Evolutionary conservation across 2,113 vertebrate species (phyloP).

Genomic region (Pongo pygmaeus): DNA sequence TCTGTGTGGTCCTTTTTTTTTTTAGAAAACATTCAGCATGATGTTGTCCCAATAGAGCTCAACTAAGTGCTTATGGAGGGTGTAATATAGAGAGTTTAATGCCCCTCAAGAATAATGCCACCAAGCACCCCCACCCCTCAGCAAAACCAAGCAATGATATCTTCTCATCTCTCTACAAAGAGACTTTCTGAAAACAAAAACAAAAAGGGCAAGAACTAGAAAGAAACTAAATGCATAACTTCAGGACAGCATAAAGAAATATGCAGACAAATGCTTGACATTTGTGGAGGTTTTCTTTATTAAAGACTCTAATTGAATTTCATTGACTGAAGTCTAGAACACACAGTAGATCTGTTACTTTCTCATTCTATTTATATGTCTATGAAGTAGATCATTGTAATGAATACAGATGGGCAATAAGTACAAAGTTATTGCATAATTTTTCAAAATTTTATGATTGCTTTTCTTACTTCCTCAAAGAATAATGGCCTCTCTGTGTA

Average conservation of each 20-base stretch:
- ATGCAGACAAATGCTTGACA: slow-evolving; percentile 55
- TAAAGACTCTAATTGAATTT: slow-evolving; percentile 73
- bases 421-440: slow-evolving; percentile 87
- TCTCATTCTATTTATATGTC: slow-evolving; percentile 83
- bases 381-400: slow-evolving; percentile 87
- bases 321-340: slow-evolving; percentile 70
- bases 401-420: slow-evolving; percentile 86
- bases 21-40: slow-evolving; percentile 63
- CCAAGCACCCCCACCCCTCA: neutral
- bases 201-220: neutral
- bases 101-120: slow-evolving; percentile 58
- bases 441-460: slow-evolving; percentile 89
- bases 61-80: slow-evolving; percentile 59
- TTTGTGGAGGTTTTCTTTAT: slow-evolving; percentile 54
- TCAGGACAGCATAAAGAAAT: slow-evolving; percentile 12
- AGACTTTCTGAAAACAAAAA: slow-evolving; percentile 5
- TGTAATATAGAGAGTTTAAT: slow-evolving; percentile 61
- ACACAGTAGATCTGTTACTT: slow-evolving; percentile 77
- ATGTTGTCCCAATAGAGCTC: slow-evolving; percentile 45
- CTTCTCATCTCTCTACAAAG: slow-evolving; percentile 64
- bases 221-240: slow-evolving; percentile 15
- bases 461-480: slow-evolving; percentile 85
- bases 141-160: slow-evolving; percentile 61
- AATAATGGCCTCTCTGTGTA: slow-evolving; percentile 85
- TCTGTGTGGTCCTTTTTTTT: slow-evolving; percentile 83